A percentile compares a stretch with the other conserved stretches of the same genome.
Conservation (phyloP, 2,888 invertebrate species). For the Leptinotarsa juncta region DNA sequence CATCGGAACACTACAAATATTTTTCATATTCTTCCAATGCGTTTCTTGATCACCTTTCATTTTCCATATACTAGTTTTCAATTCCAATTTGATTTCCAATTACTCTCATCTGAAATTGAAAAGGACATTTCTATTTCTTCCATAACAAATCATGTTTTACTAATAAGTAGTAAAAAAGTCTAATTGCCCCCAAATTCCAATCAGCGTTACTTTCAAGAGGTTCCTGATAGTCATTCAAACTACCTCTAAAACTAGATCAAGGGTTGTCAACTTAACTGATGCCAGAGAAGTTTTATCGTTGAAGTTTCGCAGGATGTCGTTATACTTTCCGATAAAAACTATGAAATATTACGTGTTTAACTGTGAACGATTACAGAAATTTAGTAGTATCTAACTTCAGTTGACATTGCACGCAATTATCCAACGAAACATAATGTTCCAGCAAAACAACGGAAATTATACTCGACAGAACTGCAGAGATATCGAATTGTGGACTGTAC, state of each 20-base stretch:
- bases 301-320: not conserved
- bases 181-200: not conserved
- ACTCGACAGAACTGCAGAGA: too few species aligned
- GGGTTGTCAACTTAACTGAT: not conserved
- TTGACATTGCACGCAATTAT: slow-evolving; percentile 31
- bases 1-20: too few species aligned
- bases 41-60: too few species aligned
- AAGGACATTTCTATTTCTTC: too few species aligned
- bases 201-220: not conserved
- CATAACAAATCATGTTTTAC: too few species aligned
- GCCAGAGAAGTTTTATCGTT: not conserved
- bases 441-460: not conserved
- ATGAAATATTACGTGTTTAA: slow-evolving; percentile 32
- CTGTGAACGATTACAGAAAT: slow-evolving; percentile 25
- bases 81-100: too few species aligned
- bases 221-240: not conserved
- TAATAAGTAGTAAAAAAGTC: not conserved
- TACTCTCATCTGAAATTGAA: too few species aligned
- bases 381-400: slow-evolving; percentile 13
- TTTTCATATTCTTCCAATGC: too few species aligned
- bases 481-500: too few species aligned
- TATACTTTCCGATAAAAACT: not conserved
- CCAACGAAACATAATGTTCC: slow-evolving; percentile 12
- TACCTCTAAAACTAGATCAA: not conserved
- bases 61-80: too few species aligned